phyloP scores from a whole-genome alignment of 2,888 invertebrate species.

The Agrochola macilenta region DNA sequence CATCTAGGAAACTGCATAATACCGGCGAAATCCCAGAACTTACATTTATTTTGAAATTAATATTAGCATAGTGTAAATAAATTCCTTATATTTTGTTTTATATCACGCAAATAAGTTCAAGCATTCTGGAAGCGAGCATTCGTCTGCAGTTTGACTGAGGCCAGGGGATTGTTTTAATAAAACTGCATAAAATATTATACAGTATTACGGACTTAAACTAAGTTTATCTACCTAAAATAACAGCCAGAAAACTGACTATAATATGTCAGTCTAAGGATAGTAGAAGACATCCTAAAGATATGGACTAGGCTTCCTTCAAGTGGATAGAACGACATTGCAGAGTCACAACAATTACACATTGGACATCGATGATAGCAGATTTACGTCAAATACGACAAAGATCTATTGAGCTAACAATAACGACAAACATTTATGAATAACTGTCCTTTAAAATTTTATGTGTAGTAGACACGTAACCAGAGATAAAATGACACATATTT shows the following conservation, averaged over 20 bases:
- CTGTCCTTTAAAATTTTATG: slow-evolving; percentile 4
- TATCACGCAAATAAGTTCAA: slow-evolving; percentile 26
- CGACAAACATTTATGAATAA: slow-evolving; percentile 25
- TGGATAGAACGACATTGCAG: slow-evolving; percentile 8
- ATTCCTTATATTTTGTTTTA: slow-evolving; percentile 19
- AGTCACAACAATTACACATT: slow-evolving; percentile 33
- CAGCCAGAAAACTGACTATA: slow-evolving; percentile 55
- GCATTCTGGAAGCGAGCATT: slow-evolving; percentile 5
- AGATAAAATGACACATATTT: slow-evolving; percentile 28
- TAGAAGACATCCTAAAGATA: slow-evolving; percentile 36
- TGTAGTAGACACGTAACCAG: slow-evolving; percentile 42
- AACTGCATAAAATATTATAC: slow-evolving; percentile 20
- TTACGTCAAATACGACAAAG: slow-evolving; percentile 20
- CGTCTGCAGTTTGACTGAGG: slow-evolving; percentile 32
- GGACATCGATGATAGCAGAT: slow-evolving; percentile 25
- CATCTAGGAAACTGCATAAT: background rate
- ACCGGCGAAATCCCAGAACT: slow-evolving; percentile 8
- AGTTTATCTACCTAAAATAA: slow-evolving; percentile 40
- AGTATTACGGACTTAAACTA: slow-evolving; percentile 43
- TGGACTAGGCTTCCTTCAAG: slow-evolving; percentile 27
- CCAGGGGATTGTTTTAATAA: slow-evolving; percentile 3
- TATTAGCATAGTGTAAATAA: slow-evolving; percentile 30
- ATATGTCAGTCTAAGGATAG: slow-evolving; percentile 49
- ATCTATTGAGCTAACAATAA: slow-evolving; percentile 36
- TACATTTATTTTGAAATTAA: background rate